Evolutionary conservation across 2,888 invertebrate genomes (phyloP).

Genomic region (Hartigia nigra): DNA sequence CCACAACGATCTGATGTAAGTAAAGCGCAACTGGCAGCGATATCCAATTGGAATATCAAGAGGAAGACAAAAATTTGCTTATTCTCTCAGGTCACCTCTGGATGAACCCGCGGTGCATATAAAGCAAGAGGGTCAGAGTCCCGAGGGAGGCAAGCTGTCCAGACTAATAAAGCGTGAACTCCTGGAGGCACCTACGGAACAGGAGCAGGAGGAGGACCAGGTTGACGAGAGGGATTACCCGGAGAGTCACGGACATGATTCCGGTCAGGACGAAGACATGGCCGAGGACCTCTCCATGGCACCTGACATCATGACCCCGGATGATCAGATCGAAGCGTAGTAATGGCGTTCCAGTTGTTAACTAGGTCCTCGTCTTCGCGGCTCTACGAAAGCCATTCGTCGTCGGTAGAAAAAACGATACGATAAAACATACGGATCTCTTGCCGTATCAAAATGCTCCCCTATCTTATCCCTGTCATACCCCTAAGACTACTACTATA

Average conservation of each 20-base stretch:
- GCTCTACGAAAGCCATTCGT: not conserved
- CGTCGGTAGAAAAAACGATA: not conserved
- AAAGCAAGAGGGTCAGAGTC: constrained; percentile 61
- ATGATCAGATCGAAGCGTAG: constrained; percentile 64
- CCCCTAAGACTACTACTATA: not conserved
- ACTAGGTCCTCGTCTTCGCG: not conserved
- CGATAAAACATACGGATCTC: not conserved
- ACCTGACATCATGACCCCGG: constrained; percentile 60
- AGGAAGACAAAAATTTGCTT: not conserved
- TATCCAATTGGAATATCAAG: not conserved
- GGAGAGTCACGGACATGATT: constrained; percentile 59
- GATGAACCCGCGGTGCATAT: constrained; percentile 63
- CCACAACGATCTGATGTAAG: constrained; percentile 63
- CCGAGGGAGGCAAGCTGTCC: constrained; percentile 62
- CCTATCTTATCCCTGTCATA: not conserved
- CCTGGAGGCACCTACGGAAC: constrained; percentile 55
- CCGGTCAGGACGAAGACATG: constrained; percentile 61
- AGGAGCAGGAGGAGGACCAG: constrained; percentile 53
- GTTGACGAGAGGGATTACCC: constrained; percentile 59
- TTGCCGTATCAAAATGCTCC: not conserved
- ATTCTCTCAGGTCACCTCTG: constrained; percentile 56
- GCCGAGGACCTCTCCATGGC: constrained; percentile 64
- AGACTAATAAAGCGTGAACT: constrained; percentile 64
- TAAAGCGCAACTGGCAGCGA: constrained; percentile 12
- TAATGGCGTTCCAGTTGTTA: constrained; percentile 36